Evolutionary conservation across 2,113 vertebrate species (phyloP).

Genomic region (Takifugu bimaculatus): DNA sequence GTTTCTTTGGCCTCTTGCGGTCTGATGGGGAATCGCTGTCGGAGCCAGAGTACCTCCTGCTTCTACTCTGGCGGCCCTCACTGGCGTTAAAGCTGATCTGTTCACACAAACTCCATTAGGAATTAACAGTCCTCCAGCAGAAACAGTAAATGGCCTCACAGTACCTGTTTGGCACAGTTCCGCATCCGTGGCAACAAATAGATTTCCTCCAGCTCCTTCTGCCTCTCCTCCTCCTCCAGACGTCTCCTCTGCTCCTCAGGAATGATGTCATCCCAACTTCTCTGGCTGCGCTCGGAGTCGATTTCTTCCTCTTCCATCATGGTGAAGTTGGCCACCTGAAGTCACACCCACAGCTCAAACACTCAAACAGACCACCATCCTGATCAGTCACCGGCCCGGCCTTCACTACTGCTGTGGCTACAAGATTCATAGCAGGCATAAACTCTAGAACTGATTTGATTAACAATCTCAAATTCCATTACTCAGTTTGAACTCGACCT

Average conservation of each 20-base stretch:
- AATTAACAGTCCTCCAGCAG: too few species aligned
- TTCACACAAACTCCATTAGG: not conserved
- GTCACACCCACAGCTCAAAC: not conserved
- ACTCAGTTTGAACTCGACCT: too few species aligned
- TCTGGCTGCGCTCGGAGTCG: conserved; percentile 85
- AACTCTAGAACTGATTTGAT: too few species aligned
- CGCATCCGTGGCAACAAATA: conserved; percentile 96
- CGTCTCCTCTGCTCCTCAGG: conserved; percentile 87
- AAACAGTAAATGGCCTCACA: too few species aligned
- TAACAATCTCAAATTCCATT: too few species aligned
- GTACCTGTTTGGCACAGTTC: conserved; percentile 97
- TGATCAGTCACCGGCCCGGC: too few species aligned
- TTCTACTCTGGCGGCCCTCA: conserved; percentile 85
- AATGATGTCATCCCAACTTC: conserved; percentile 96
- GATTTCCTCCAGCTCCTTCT: conserved; percentile 96
- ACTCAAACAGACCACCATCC: not conserved
- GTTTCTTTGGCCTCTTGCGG: conserved; percentile 92
- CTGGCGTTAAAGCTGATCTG: conserved; percentile 88
- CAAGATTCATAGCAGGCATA: too few species aligned
- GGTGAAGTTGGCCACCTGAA: conserved; percentile 94
- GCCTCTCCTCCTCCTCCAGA: conserved; percentile 94
- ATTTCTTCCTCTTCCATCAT: conserved; percentile 97
- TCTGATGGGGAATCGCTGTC: conserved; percentile 94
- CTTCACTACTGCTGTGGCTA: too few species aligned
- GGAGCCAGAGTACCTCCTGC: conserved; percentile 90